Evolutionary conservation across 2,888 invertebrate genomes (phyloP), one percentile per base, ranked within the genome.

Genomic region (Pachliopta kotzebuea): DNA sequence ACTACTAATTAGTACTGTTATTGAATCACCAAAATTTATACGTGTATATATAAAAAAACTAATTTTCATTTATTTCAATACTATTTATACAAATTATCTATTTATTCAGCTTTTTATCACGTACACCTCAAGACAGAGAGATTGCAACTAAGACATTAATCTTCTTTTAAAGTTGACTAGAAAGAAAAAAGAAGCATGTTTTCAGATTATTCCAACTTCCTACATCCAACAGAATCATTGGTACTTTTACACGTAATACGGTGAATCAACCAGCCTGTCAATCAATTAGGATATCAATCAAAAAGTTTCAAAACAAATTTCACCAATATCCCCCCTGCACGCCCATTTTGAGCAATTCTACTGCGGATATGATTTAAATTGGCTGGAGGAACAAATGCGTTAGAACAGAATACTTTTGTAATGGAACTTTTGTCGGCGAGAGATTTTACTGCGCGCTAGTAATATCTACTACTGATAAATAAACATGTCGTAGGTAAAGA

Each of bases 301-400:
- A 70, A 66, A 67, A 67, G 66, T 68, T 68, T 63, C 66, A 69
- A 74, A 76, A 70, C 71, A 75, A 81, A 82, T 81, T 78, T 81
- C 79, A 78, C 71, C 81, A 78, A 82, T 83, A 78, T 68, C 70
- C 69, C 66, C 66, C 72, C 69, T 68, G 66, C 31, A 61, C 65
- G 57, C 65, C 65, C 65, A 62, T 63, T 70, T 71, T 60, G 66
- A 71, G 72, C 70, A 73, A 73, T 74, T 75, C 69, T 65, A 70
- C 60, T 68, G 68, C 74, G 75, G 76, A 76, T 68, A 69, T 69
- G 66, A 62, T 64, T 68, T 66, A 68, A 73, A 74, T 73, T 65
- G 61, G 67, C 66, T 68, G 53, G 26, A 57, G 54, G 49, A 72
- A 73, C 69, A 67, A 71, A 69, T 69, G 69, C 69, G 65, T 56